These are phyloP conservation scores for Lasioglossum marginatum DNA, from an alignment of 2,888 invertebrate genomes.

Conservation along the genomic window DNA sequence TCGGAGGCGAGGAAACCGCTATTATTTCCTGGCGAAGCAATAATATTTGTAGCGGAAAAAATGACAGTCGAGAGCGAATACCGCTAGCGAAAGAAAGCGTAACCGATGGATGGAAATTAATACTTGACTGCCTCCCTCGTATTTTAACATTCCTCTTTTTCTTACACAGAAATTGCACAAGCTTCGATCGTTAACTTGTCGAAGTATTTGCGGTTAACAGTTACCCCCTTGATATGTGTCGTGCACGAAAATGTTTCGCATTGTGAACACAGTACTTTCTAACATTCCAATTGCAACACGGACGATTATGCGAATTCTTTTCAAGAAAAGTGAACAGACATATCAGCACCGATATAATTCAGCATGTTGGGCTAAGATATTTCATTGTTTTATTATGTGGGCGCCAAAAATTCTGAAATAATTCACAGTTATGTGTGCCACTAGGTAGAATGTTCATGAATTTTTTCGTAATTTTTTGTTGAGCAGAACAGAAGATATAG, in stretches of 20 bases:
- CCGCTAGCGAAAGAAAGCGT: not conserved
- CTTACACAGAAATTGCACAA: not conserved
- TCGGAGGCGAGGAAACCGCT: slow-evolving; percentile 35
- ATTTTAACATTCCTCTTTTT: not conserved
- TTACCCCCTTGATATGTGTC: slow-evolving; percentile 32
- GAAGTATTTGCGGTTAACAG: slow-evolving; percentile 20
- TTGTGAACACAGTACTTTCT: slow-evolving; percentile 44
- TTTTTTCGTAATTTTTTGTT: too few species aligned
- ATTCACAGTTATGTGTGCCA: too few species aligned
- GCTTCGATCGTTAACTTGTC: not conserved
- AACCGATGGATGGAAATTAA: not conserved
- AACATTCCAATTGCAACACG: slow-evolving; percentile 42
- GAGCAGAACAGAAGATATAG: too few species aligned
- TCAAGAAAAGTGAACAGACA: not conserved
- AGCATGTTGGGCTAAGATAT: not conserved
- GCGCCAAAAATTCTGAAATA: too few species aligned
- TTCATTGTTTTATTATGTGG: not conserved
- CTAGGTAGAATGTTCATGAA: too few species aligned
- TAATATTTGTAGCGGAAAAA: slow-evolving; percentile 9
- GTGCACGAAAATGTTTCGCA: slow-evolving; percentile 37
- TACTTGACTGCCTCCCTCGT: not conserved
- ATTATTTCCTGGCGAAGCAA: slow-evolving; percentile 31
- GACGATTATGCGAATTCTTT: slow-evolving; percentile 33
- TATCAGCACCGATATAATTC: not conserved
- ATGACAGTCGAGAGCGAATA: not conserved